phyloP scores from a whole-genome alignment of 2,888 invertebrate species.

The Clivina fossor region DNA sequence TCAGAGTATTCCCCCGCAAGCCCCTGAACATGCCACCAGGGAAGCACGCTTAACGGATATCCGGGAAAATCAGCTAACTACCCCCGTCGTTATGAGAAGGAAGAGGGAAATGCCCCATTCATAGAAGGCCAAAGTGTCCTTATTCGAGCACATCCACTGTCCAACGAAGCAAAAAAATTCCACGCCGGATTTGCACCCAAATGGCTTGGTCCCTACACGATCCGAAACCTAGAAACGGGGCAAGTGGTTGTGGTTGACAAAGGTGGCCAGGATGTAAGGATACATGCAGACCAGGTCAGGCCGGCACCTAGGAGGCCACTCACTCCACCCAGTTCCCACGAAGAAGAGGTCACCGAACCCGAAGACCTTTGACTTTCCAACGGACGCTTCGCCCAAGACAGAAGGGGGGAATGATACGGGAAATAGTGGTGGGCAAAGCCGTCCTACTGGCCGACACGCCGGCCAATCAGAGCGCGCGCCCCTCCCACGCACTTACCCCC shows the following conservation, averaged over 20 bases:
- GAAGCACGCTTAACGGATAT: neutral
- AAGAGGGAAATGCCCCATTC: neutral
- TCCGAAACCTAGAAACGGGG: neutral
- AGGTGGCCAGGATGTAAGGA: neutral
- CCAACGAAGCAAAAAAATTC: neutral
- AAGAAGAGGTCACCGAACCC: no score
- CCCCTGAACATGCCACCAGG: neutral
- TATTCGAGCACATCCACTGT: neutral
- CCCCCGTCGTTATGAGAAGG: neutral
- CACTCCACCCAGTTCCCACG: conserved; percentile 4
- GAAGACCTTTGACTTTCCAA: no score
- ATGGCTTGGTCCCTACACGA: conserved; percentile 5
- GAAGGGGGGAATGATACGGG: no score
- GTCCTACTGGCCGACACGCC: no score
- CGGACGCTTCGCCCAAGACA: no score
- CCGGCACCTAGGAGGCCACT: neutral
- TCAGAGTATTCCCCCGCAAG: neutral
- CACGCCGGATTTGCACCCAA: conserved; percentile 1
- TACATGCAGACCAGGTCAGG: conserved; percentile 4
- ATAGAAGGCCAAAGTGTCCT: neutral
- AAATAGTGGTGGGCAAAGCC: no score
- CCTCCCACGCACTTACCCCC: no score
- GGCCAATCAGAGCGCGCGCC: no score
- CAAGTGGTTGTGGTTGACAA: neutral
- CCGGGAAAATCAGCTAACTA: neutral